phyloP scores from a whole-genome alignment of 2,797 vertebrate genomes.

The Salmo trutta region DNA sequence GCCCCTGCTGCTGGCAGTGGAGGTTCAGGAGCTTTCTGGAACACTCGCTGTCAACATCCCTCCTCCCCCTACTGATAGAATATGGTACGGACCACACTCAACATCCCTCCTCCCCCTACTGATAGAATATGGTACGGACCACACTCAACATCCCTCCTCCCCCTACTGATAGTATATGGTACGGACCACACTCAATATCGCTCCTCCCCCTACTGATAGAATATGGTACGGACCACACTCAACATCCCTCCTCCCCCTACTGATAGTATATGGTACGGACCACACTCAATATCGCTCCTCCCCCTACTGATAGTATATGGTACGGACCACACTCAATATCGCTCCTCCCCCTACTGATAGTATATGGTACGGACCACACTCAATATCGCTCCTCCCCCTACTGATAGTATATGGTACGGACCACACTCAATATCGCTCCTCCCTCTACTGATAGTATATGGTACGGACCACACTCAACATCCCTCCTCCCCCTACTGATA shows the following conservation, averaged over 20 bases:
- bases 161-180: background rate
- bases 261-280: background rate
- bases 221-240: slow-evolving; percentile 45
- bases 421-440: too few relatives aligned
- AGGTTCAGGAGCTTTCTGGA: slow-evolving; percentile 85
- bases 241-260: background rate
- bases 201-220: background rate
- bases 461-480: too few relatives aligned
- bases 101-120: background rate
- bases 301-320: too few relatives aligned
- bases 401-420: too few relatives aligned
- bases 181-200: too few relatives aligned
- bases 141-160: background rate
- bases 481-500: too few relatives aligned
- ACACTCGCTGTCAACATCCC: slow-evolving; percentile 84
- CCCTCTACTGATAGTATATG: too few relatives aligned
- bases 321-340: too few relatives aligned
- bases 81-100: slow-evolving; percentile 77
- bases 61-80: slow-evolving; percentile 85
- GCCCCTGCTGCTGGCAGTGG: slow-evolving; percentile 85
- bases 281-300: too few relatives aligned
- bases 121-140: slow-evolving; percentile 32
- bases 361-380: too few relatives aligned
- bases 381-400: too few relatives aligned
- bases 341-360: too few relatives aligned